Percentiles rank a stretch among this genome's conserved stretches.
Evolutionary conservation across 2,797 vertebrate species (phyloP).

Genomic region (Centroberyx gerrardi): DNA sequence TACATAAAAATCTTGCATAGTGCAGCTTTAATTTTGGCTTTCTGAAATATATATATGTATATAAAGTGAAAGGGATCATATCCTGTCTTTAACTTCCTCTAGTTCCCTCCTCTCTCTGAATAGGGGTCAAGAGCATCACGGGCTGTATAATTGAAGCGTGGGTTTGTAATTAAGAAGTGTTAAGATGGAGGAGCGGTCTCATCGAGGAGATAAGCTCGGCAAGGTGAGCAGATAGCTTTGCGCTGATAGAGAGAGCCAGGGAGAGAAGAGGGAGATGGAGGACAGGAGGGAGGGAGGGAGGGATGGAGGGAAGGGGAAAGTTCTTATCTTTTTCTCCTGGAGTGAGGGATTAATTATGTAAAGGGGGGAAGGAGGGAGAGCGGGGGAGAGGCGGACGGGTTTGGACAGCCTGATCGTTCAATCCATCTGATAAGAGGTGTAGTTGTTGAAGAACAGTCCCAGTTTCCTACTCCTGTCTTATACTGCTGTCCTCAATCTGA

Average conservation of each 20-base stretch:
- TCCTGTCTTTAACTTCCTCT: no score
- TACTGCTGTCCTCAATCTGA: constrained; percentile 9
- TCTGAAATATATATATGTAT: not conserved
- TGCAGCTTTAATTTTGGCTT: no score
- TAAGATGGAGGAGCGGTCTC: not conserved
- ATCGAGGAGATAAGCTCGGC: constrained; percentile 7
- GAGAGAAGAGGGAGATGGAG: not conserved
- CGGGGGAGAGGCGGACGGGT: not conserved
- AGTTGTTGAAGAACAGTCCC: not conserved
- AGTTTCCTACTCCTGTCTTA: not conserved
- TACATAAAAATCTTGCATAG: no score
- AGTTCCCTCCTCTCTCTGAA: not conserved
- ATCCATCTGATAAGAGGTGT: constrained; percentile 16
- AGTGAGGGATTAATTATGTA: constrained; percentile 4
- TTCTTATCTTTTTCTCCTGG: not conserved
- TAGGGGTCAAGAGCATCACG: not conserved
- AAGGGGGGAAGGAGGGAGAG: not conserved
- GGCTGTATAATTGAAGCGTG: constrained; percentile 7
- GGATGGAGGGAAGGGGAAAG: not conserved
- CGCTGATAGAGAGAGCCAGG: not conserved
- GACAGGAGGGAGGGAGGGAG: not conserved
- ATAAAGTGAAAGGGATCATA: no score
- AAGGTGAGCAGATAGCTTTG: not conserved
- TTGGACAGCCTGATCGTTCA: not conserved
- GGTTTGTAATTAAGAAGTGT: constrained; percentile 29